Percentiles rank a stretch among this genome's conserved stretches.
phyloP scores from a whole-genome alignment of 2,888 invertebrate genomes.

The Micropterix aruncella region DNA sequence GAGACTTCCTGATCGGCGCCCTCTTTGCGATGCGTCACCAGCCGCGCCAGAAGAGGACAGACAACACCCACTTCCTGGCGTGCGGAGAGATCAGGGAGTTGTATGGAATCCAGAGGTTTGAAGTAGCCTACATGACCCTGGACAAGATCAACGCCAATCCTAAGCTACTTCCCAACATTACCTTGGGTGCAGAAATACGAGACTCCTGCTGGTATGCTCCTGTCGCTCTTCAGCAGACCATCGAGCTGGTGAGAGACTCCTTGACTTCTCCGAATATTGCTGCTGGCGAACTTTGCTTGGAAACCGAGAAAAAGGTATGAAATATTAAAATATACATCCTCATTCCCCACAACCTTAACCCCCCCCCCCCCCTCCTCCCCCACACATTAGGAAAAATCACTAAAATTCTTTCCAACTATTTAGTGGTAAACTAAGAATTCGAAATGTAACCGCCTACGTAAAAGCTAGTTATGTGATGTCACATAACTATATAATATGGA shows the following conservation, averaged over 20 bases:
- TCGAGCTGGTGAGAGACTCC: conserved; percentile 59
- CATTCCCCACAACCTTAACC: too few relatives aligned
- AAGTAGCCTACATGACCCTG: conserved; percentile 45
- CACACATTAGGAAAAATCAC: background rate
- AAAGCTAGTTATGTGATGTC: too few relatives aligned
- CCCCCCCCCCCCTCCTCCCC: background rate
- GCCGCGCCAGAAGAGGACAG: conserved; percentile 14
- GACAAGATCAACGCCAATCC: conserved; percentile 47
- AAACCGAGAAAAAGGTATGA: conserved; percentile 5
- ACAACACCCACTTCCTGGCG: conserved; percentile 10
- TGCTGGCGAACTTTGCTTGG: conserved; percentile 7
- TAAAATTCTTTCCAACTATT: too few relatives aligned
- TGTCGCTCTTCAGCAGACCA: conserved; percentile 63
- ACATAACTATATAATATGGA: too few relatives aligned
- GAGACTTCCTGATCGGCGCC: conserved; percentile 33
- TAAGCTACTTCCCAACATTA: conserved; percentile 37
- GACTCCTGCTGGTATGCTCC: conserved; percentile 77
- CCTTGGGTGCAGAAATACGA: conserved; percentile 53
- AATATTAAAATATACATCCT: background rate
- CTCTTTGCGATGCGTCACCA: conserved; percentile 28
- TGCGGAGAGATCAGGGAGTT: conserved; percentile 43
- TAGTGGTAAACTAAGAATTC: too few relatives aligned
- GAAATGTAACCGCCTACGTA: too few relatives aligned
- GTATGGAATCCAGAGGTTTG: conserved; percentile 62
- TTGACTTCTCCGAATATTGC: conserved; percentile 24